These are phyloP conservation scores for Acleris laterana DNA, from an alignment of 2,888 invertebrate genomes.

Conservation along the genomic window DNA sequence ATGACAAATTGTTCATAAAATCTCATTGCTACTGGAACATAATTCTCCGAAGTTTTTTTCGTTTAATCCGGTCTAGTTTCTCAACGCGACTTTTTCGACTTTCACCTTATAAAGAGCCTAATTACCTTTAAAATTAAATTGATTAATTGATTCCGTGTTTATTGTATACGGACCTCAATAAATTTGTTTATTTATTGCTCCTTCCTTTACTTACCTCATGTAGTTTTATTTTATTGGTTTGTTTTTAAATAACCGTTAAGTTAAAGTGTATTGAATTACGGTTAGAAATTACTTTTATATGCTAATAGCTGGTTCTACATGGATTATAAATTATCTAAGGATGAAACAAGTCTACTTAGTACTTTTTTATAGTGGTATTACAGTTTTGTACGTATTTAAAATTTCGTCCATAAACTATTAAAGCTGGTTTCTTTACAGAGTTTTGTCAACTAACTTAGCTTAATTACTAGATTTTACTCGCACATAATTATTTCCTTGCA, in stretches of 20 bases:
- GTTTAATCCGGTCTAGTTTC: conserved; percentile 10
- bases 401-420: not conserved
- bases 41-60: too few species aligned
- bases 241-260: conserved; percentile 19
- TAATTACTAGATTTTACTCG: too few species aligned
- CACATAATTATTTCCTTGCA: too few species aligned
- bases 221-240: conserved; percentile 22
- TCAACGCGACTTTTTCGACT: not conserved
- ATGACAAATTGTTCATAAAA: too few species aligned
- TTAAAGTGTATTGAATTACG: conserved; percentile 7
- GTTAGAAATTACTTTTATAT: conserved; percentile 7
- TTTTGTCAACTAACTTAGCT: too few species aligned
- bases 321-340: conserved; percentile 1
- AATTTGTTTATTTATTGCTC: conserved; percentile 18
- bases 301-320: not conserved
- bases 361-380: not conserved
- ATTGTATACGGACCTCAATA: conserved; percentile 22
- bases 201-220: conserved; percentile 7
- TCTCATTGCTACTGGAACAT: too few species aligned
- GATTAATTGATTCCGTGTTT: conserved; percentile 20
- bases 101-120: conserved; percentile 11
- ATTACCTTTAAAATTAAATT: conserved; percentile 13
- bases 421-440: too few species aligned
- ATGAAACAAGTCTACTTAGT: not conserved
- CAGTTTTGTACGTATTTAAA: not conserved